Conservation (phyloP, 2,888 invertebrate species). For the Heliconius erato region DNA sequence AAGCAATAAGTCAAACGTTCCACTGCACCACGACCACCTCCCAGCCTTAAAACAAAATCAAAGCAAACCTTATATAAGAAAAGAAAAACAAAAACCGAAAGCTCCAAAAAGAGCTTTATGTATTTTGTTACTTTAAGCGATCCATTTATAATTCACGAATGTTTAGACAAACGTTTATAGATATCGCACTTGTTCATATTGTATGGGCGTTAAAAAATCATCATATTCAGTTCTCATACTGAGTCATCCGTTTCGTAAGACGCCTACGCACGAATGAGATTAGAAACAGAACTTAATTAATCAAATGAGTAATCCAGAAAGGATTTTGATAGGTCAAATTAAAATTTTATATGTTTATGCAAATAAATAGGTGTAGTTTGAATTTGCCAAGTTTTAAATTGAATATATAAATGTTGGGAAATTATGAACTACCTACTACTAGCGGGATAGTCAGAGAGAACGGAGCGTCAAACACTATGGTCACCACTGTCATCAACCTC, state of each 20-base stretch:
- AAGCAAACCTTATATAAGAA: neutral
- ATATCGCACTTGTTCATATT: constrained; percentile 46
- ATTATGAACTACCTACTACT: too few species aligned
- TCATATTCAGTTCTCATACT: constrained; percentile 35
- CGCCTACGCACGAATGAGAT: constrained; percentile 57
- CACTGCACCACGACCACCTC: neutral
- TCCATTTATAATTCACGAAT: constrained; percentile 32
- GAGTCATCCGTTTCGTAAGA: constrained; percentile 59
- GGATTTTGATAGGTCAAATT: constrained; percentile 46
- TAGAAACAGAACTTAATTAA: constrained; percentile 59
- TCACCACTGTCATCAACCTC: too few species aligned
- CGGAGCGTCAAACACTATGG: too few species aligned
- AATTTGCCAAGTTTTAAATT: neutral
- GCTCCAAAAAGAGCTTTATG: constrained; percentile 7
- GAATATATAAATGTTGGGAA: neutral
- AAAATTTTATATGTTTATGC: constrained; percentile 31
- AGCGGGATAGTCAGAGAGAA: too few species aligned
- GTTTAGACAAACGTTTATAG: constrained; percentile 44
- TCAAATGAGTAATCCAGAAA: constrained; percentile 58
- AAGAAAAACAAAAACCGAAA: neutral
- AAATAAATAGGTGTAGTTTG: neutral
- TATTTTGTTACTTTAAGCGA: constrained; percentile 22
- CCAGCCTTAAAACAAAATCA: neutral
- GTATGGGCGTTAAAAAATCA: constrained; percentile 44
- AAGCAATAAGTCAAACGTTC: too few species aligned